phyloP scores from a whole-genome alignment of 2,888 invertebrate species.

The Gortyna flavago region DNA sequence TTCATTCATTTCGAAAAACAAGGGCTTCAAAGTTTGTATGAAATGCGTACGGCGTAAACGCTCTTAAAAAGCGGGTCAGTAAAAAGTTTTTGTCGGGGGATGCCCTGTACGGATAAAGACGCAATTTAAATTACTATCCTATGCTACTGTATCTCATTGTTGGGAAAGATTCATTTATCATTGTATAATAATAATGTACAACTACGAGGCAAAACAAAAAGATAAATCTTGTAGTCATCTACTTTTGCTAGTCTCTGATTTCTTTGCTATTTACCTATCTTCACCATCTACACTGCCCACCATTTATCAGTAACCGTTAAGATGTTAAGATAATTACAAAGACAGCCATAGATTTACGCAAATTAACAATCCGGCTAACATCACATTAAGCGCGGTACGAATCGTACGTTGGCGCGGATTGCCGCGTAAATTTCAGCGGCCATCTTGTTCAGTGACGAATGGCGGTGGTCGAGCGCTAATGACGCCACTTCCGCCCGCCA shows the following conservation, averaged over 20 bases:
- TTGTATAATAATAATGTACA: neutral
- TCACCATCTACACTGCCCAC: neutral
- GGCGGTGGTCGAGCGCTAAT: constrained; percentile 72
- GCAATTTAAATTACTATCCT: neutral
- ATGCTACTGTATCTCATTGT: neutral
- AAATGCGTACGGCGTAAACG: too few relatives aligned
- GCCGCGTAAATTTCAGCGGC: constrained; percentile 77
- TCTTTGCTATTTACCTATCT: constrained; percentile 13
- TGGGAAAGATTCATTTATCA: neutral
- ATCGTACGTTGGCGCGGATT: constrained; percentile 73
- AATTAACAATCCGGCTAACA: constrained; percentile 57
- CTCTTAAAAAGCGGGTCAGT: neutral
- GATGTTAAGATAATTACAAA: constrained; percentile 46
- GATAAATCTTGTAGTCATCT: neutral
- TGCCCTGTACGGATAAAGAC: neutral
- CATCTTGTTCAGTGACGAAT: constrained; percentile 79
- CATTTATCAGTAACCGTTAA: constrained; percentile 29
- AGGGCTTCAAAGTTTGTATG: too few relatives aligned
- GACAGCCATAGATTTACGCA: constrained; percentile 40
- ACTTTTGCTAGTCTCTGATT: neutral
- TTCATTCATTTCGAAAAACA: too few relatives aligned
- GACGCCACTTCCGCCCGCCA: constrained; percentile 76
- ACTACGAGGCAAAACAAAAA: neutral
- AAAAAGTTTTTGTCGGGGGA: neutral
- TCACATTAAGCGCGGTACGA: constrained; percentile 49